A percentile compares a stretch with the other conserved stretches of the same genome.
Evolutionary conservation across 2,113 vertebrate species (phyloP).

Genomic region (Corythornis madagascariensis): DNA sequence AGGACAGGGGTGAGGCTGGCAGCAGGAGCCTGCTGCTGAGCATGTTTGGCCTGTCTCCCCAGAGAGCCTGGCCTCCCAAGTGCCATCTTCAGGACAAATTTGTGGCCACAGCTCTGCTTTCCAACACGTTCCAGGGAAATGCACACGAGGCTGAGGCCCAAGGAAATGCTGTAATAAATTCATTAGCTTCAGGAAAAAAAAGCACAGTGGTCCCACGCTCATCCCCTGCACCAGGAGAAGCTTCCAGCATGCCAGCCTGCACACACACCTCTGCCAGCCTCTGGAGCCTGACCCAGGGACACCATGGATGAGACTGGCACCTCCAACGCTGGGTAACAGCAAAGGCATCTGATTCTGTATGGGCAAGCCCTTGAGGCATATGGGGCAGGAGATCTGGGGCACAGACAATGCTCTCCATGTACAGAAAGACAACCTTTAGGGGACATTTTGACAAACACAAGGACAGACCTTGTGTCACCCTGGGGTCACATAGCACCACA

Average conservation of each 20-base stretch:
- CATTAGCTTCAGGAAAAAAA: neutral
- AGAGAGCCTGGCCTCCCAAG: neutral
- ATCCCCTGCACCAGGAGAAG: neutral
- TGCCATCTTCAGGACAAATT: neutral
- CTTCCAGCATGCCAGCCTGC: neutral
- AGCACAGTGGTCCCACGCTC: neutral
- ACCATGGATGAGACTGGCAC: rapidly evolving
- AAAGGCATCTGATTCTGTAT: neutral
- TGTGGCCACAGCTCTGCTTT: neutral
- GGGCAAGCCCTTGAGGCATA: neutral
- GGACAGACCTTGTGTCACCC: neutral
- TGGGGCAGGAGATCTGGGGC: neutral
- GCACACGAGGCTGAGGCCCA: neutral
- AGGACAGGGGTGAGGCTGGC: neutral
- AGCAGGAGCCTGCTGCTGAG: neutral
- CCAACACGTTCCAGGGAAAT: neutral
- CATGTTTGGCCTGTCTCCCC: neutral
- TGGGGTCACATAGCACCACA: rapidly evolving
- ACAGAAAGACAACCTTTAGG: neutral
- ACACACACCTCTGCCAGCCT: neutral
- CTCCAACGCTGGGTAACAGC: neutral
- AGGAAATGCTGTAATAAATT: neutral
- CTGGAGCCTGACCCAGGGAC: neutral
- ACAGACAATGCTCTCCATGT: neutral
- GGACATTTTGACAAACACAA: neutral